Conservation (phyloP, 64 coral and sea anemone genomes). For the Montipora cactus region DNA sequence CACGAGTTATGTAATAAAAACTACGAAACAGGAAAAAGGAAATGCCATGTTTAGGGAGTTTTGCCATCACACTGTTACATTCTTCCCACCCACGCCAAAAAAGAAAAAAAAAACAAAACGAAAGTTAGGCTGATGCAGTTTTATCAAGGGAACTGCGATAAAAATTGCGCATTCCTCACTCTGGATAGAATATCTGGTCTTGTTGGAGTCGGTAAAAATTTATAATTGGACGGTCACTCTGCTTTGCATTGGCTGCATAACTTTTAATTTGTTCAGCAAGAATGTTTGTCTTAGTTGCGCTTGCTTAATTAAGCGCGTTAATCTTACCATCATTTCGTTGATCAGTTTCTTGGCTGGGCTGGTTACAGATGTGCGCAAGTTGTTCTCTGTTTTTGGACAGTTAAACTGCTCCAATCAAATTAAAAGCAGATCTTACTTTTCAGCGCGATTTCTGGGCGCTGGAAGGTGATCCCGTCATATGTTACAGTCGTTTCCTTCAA, state of each 20-base stretch:
- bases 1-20: not conserved
- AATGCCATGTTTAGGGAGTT: no score
- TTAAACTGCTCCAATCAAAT: not conserved
- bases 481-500: not conserved
- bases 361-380: not conserved
- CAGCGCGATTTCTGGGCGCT: not conserved
- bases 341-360: not conserved
- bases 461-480: not conserved
- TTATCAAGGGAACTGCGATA: not conserved
- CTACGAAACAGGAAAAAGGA: slow-evolving; percentile 37
- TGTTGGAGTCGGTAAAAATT: not conserved
- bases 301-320: slow-evolving; percentile 1
- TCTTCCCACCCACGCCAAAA: not conserved
- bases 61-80: no score
- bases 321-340: slow-evolving; percentile 42
- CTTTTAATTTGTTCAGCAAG: not conserved
- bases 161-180: not conserved
- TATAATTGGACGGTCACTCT: not conserved
- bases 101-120: not conserved
- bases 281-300: not conserved
- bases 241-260: no score
- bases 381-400: not conserved
- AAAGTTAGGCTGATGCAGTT: not conserved
- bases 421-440: not conserved
- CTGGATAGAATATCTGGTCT: not conserved